phyloP scores from a whole-genome alignment of 2,797 vertebrate genomes.

The Neosilurus mollespiculum region DNA sequence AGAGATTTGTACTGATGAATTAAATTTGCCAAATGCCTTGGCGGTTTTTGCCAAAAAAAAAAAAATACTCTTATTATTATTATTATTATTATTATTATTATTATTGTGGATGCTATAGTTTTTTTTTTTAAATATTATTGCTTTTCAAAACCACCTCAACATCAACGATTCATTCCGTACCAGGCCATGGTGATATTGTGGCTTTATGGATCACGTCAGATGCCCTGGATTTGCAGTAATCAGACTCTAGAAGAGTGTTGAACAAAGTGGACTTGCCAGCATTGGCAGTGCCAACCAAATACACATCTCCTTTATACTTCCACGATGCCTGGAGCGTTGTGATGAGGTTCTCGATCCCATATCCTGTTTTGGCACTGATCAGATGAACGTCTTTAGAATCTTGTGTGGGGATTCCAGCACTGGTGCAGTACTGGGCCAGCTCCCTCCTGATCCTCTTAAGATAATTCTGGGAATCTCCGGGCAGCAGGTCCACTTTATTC shows the following conservation, averaged over 20 bases:
- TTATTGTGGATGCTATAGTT: neutral
- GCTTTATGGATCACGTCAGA: slow-evolving; percentile 75
- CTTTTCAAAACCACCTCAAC: neutral
- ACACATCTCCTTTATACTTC: slow-evolving; percentile 86
- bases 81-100: neutral
- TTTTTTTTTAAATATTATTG: neutral
- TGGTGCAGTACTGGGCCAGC: slow-evolving; percentile 67
- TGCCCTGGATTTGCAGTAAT: slow-evolving; percentile 86
- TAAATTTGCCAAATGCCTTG: neutral
- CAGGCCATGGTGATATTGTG: slow-evolving; percentile 91
- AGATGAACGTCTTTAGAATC: slow-evolving; percentile 77
- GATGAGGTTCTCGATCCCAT: slow-evolving; percentile 83
- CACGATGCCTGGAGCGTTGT: slow-evolving; percentile 83
- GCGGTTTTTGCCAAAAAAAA: neutral
- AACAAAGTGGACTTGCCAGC: slow-evolving; percentile 92
- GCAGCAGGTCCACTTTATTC: slow-evolving; percentile 88
- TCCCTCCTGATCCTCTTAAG: slow-evolving; percentile 72
- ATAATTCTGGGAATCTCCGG: slow-evolving; percentile 74
- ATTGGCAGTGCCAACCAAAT: slow-evolving; percentile 86
- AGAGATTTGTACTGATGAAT: neutral
- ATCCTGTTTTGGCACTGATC: slow-evolving; percentile 92
- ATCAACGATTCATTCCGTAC: slow-evolving; percentile 61
- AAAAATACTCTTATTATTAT: neutral
- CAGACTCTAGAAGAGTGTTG: slow-evolving; percentile 84
- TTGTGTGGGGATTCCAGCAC: slow-evolving; percentile 63